These are phyloP conservation scores for Lasioglossum villosulum DNA, from an alignment of 2,888 invertebrate species.

Conservation along the genomic window DNA sequence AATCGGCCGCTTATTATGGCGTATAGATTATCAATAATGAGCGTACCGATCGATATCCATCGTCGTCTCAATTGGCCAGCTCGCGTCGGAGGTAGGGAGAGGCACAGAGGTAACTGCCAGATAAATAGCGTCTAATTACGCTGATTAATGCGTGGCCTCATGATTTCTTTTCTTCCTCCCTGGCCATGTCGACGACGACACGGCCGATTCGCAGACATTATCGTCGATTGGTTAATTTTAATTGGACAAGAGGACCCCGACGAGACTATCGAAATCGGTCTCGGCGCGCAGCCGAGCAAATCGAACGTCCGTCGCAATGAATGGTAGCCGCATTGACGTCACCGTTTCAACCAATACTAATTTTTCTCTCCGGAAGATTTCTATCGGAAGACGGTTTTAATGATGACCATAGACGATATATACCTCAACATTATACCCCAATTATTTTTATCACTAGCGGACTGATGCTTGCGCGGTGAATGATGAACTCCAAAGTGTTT, in stretches of 20 bases:
- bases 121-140: constrained; percentile 83
- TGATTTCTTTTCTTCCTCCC: constrained; percentile 72
- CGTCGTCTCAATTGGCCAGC: constrained; percentile 61
- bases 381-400: background rate
- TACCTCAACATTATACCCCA: background rate
- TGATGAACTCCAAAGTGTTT: constrained; percentile 4
- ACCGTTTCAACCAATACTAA: constrained; percentile 4
- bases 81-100: constrained; percentile 12
- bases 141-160: constrained; percentile 78
- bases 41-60: constrained; percentile 78
- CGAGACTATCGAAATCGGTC: constrained; percentile 25
- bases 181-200: constrained; percentile 45
- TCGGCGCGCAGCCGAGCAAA: constrained; percentile 4
- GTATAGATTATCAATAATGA: constrained; percentile 84
- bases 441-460: background rate
- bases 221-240: constrained; percentile 62
- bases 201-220: constrained; percentile 45
- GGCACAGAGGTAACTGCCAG: constrained; percentile 46
- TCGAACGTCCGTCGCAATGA: constrained; percentile 12
- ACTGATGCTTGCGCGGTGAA: background rate
- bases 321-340: background rate
- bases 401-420: background rate
- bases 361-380: background rate
- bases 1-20: constrained; percentile 78
- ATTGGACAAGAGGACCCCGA: constrained; percentile 44